These are phyloP conservation scores for Reticulitermes lucifugus DNA, from an alignment of 2,888 invertebrate genomes.

Conservation along the genomic window DNA sequence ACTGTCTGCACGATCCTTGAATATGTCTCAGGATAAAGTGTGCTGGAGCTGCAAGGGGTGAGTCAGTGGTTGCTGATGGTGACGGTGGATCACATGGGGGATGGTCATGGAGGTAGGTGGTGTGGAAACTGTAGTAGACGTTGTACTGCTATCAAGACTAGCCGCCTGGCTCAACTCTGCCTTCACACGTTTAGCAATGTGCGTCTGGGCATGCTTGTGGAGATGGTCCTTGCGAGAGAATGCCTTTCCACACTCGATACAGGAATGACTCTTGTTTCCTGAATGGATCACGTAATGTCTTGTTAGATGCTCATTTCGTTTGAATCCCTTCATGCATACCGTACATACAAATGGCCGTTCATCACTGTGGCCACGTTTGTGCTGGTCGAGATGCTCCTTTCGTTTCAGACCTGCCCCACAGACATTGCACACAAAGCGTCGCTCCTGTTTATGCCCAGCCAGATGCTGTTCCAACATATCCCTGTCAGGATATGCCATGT, in stretches of 20 bases:
- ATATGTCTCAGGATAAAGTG: background rate
- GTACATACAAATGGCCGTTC: conserved; percentile 61
- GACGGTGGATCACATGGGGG: conserved; percentile 22
- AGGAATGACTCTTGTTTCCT: conserved; percentile 66
- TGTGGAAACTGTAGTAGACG: background rate
- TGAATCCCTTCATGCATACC: conserved; percentile 60
- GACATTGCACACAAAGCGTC: conserved; percentile 66
- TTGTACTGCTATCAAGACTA: background rate
- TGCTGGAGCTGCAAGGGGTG: conserved; percentile 34
- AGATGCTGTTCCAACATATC: conserved; percentile 63
- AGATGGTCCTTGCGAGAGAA: conserved; percentile 68
- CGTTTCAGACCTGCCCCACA: conserved; percentile 67
- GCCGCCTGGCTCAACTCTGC: conserved; percentile 42
- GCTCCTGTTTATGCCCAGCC: conserved; percentile 60
- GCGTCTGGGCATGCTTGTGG: conserved; percentile 64
- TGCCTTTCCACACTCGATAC: conserved; percentile 65
- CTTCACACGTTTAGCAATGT: conserved; percentile 49
- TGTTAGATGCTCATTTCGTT: conserved; percentile 68
- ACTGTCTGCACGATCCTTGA: too few relatives aligned
- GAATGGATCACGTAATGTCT: conserved; percentile 67
- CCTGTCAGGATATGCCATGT: conserved; percentile 64
- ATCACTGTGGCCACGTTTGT: conserved; percentile 65
- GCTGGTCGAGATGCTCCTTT: conserved; percentile 66
- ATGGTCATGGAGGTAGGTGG: conserved; percentile 29
- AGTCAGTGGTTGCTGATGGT: conserved; percentile 25